phyloP scores from a whole-genome alignment of 2,888 invertebrate genomes.

The Unio delphinus region DNA sequence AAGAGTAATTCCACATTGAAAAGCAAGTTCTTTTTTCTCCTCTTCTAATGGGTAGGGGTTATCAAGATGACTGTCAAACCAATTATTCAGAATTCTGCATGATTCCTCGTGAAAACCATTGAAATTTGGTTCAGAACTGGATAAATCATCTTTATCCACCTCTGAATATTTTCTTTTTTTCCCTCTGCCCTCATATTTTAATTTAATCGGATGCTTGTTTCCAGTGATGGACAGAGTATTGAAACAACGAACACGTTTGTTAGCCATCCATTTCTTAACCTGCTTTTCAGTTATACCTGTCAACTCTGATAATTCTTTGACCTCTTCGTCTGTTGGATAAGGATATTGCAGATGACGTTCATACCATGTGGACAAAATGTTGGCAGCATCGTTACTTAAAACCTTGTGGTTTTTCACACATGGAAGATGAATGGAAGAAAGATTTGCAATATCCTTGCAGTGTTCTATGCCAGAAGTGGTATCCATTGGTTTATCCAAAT shows the following conservation, averaged over 20 bases:
- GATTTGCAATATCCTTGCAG: too few species aligned
- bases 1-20: too few species aligned
- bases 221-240: conserved; percentile 65
- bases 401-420: conserved; percentile 17
- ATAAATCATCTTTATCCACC: conserved; percentile 18
- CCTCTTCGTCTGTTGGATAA: conserved; percentile 56
- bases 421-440: too few species aligned
- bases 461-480: too few species aligned
- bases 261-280: conserved; percentile 67
- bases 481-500: too few species aligned
- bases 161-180: conserved; percentile 16
- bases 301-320: conserved; percentile 38
- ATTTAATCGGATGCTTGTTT: conserved; percentile 61
- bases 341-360: conserved; percentile 54
- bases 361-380: conserved; percentile 46
- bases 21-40: too few species aligned
- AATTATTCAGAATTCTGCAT: too few species aligned
- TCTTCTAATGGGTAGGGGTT: too few species aligned
- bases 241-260: conserved; percentile 57
- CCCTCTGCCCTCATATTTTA: conserved; percentile 43
- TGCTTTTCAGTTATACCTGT: conserved; percentile 54
- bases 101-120: too few species aligned
- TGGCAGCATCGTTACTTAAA: conserved; percentile 37
- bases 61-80: too few species aligned
- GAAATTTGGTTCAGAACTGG: background rate